These are phyloP conservation scores for Heliopora coerulea DNA, from an alignment of 92 coral and sea anemone species.

Conservation along the genomic window DNA sequence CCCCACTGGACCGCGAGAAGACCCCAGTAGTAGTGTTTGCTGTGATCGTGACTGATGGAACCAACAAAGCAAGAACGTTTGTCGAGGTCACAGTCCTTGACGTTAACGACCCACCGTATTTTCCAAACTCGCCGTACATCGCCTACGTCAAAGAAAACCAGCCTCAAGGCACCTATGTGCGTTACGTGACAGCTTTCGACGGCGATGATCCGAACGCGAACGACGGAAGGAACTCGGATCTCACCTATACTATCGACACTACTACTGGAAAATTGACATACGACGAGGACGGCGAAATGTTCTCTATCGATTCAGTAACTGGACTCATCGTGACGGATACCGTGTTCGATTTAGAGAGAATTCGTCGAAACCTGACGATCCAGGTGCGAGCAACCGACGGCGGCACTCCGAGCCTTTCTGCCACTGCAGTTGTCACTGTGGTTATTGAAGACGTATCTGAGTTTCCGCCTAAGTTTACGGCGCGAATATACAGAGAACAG, in stretches of 20 bases:
- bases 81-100: constrained; percentile 71
- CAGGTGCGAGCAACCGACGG: constrained; percentile 77
- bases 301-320: constrained; percentile 58
- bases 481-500: constrained; percentile 44
- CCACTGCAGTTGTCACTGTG: constrained; percentile 57
- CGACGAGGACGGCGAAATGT: constrained; percentile 64
- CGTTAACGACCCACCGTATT: constrained; percentile 77
- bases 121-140: constrained; percentile 72
- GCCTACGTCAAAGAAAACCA: constrained; percentile 71
- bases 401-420: constrained; percentile 61
- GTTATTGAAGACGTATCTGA: constrained; percentile 69
- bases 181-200: constrained; percentile 83
- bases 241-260: constrained; percentile 59
- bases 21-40: constrained; percentile 60
- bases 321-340: constrained; percentile 56
- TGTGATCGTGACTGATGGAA: constrained; percentile 71
- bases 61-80: constrained; percentile 54
- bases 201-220: constrained; percentile 63
- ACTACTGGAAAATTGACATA: background rate
- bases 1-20: constrained; percentile 67
- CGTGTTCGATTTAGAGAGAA: constrained; percentile 65
- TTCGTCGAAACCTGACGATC: constrained; percentile 48
- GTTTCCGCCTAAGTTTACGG: constrained; percentile 64
- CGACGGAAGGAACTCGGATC: constrained; percentile 56
- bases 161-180: constrained; percentile 65